phyloP scores from a whole-genome alignment of 2,888 invertebrate genomes.

The Tetragnatha montana region DNA sequence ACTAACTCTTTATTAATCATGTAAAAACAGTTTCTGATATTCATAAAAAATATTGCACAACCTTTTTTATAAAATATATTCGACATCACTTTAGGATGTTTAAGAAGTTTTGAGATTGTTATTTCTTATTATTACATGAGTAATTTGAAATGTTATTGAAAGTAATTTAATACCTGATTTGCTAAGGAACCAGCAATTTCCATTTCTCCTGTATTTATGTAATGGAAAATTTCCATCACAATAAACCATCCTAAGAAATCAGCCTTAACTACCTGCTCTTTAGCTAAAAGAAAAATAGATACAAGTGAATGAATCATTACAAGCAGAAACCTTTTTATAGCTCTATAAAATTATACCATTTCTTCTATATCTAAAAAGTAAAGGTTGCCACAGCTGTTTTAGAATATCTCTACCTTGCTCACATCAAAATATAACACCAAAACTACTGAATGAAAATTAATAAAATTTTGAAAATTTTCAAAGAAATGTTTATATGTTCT shows the following conservation, averaged over 20 bases:
- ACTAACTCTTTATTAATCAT: not conserved
- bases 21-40: not conserved
- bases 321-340: not conserved
- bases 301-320: not conserved
- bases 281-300: slow-evolving; percentile 37
- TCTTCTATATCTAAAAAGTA: too few relatives aligned
- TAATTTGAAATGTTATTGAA: not conserved
- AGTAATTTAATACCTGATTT: slow-evolving; percentile 45
- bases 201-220: slow-evolving; percentile 54
- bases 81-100: too few relatives aligned
- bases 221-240: slow-evolving; percentile 63
- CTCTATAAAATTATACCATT: too few relatives aligned
- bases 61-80: too few relatives aligned
- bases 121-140: too few relatives aligned
- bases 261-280: slow-evolving; percentile 56
- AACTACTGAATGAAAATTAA: not conserved
- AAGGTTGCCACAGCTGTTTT: too few relatives aligned
- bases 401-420: too few relatives aligned
- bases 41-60: not conserved
- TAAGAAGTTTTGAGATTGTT: too few relatives aligned
- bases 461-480: not conserved
- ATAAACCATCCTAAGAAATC: slow-evolving; percentile 62
- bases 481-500: not conserved
- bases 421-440: too few relatives aligned
- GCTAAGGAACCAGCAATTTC: slow-evolving; percentile 36